Evolutionary conservation across 1,140 invertebrate genomes (phyloP).

Genomic region (Habropoda laboriosa): DNA sequence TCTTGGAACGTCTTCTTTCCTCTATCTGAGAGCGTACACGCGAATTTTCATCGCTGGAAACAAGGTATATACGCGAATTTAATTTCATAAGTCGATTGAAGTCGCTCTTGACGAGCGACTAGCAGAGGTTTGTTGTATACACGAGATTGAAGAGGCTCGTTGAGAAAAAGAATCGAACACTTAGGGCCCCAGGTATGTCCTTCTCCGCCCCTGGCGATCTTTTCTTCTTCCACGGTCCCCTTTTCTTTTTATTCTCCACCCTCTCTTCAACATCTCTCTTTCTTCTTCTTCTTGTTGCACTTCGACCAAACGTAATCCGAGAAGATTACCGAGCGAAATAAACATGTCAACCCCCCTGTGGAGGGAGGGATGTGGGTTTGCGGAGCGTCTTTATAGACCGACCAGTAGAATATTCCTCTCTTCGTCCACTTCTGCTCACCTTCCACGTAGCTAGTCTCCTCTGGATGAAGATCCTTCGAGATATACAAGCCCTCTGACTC

Average conservation of each 20-base stretch:
- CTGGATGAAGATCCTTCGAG: constrained; percentile 45
- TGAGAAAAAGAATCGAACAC: constrained; percentile 21
- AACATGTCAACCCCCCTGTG: constrained; percentile 71
- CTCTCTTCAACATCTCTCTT: not conserved
- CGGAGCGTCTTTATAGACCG: constrained; percentile 66
- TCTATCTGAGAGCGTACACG: not conserved
- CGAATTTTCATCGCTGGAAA: constrained; percentile 12
- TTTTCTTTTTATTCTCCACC: constrained; percentile 56
- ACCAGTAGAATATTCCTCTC: constrained; percentile 54
- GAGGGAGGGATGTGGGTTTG: constrained; percentile 61
- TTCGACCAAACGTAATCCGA: constrained; percentile 69
- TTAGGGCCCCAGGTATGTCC: constrained; percentile 34
- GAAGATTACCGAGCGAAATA: constrained; percentile 73
- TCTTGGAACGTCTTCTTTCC: not conserved
- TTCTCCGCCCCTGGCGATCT: constrained; percentile 32
- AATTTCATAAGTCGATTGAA: not conserved
- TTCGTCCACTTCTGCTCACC: not conserved
- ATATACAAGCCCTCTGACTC: constrained; percentile 28
- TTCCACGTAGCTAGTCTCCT: constrained; percentile 29
- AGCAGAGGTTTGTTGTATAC: no score
- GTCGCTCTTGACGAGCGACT: not conserved
- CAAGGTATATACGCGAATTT: no score
- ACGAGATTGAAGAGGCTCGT: constrained; percentile 21
- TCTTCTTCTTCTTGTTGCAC: not conserved
- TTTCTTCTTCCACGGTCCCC: constrained; percentile 36